Conservation (phyloP, 2,797 vertebrate genomes). For the Tympanoctomys barrerae region DNA sequence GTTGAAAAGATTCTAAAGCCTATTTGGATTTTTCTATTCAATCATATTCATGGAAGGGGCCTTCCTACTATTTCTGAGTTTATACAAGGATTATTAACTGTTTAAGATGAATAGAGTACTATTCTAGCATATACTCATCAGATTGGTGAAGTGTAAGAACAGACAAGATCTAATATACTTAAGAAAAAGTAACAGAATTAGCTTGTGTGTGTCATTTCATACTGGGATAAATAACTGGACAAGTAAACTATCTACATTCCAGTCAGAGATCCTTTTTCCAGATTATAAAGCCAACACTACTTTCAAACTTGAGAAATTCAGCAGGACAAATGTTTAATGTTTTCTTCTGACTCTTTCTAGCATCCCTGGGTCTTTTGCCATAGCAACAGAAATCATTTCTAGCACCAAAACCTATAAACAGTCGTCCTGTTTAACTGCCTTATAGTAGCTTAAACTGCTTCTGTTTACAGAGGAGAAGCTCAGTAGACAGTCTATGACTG, state of each 20-base stretch:
- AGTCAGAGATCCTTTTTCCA: slow-evolving; percentile 45
- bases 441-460: not conserved
- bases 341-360: slow-evolving; percentile 75
- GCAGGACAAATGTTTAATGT: slow-evolving; percentile 76
- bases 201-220: slow-evolving; percentile 14
- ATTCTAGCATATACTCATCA: not conserved
- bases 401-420: slow-evolving; percentile 66
- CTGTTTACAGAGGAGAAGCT: not conserved
- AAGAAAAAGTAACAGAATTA: slow-evolving; percentile 37
- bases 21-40: slow-evolving; percentile 5
- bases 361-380: slow-evolving; percentile 60
- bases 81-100: not conserved
- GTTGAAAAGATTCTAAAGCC: not conserved
- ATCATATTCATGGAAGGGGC: not conserved
- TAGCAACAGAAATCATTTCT: slow-evolving; percentile 47
- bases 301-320: slow-evolving; percentile 72
- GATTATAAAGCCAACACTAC: slow-evolving; percentile 64
- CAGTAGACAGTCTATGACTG: not conserved
- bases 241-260: slow-evolving; percentile 28
- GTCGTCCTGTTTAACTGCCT: slow-evolving; percentile 64
- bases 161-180: not conserved
- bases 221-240: not conserved
- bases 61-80: not conserved
- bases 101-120: not conserved
- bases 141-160: not conserved